Conservation (phyloP, 1,140 invertebrate genomes). For the Drosophila arizonae region DNA sequence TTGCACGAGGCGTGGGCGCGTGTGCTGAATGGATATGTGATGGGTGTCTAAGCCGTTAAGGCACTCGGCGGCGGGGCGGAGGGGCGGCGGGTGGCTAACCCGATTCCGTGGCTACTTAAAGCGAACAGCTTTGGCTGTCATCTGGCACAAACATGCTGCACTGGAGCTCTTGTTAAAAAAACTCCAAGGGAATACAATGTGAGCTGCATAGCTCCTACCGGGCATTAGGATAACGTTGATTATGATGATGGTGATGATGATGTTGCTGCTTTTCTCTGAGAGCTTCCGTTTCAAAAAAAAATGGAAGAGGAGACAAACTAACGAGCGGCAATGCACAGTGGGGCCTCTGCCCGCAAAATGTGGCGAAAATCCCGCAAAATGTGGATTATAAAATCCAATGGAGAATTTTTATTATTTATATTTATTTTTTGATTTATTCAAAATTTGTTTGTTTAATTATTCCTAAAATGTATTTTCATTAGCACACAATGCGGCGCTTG, state of each 20-base stretch:
- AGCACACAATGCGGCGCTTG: slow-evolving; percentile 12
- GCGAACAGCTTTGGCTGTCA: slow-evolving; percentile 23
- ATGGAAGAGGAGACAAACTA: slow-evolving; percentile 31
- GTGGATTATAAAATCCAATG: no score
- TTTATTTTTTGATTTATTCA: no score
- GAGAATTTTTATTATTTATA: no score
- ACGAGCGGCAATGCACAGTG: slow-evolving; percentile 45
- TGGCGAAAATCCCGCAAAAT: no score
- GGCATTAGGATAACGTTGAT: slow-evolving; percentile 40
- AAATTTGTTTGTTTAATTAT: no score
- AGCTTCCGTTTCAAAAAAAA: slow-evolving; percentile 69
- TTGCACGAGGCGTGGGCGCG: slow-evolving; percentile 27
- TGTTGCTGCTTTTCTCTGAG: not conserved
- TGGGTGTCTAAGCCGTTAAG: slow-evolving; percentile 18
- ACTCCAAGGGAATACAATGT: slow-evolving; percentile 42
- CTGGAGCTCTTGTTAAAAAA: slow-evolving; percentile 29
- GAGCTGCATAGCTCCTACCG: slow-evolving; percentile 17
- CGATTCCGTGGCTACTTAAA: slow-evolving; percentile 54
- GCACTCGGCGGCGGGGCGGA: slow-evolving; percentile 6
- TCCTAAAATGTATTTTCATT: no score
- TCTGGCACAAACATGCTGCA: slow-evolving; percentile 58
- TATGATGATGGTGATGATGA: slow-evolving; percentile 24
- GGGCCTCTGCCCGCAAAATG: no score
- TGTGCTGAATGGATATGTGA: slow-evolving; percentile 8
- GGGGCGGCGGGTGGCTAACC: slow-evolving; percentile 1